Evolutionary conservation across 2,888 invertebrate species (phyloP), one percentile per base, ranked within the genome.

Genomic region (Kuschelorhynchus macadamiae): DNA sequence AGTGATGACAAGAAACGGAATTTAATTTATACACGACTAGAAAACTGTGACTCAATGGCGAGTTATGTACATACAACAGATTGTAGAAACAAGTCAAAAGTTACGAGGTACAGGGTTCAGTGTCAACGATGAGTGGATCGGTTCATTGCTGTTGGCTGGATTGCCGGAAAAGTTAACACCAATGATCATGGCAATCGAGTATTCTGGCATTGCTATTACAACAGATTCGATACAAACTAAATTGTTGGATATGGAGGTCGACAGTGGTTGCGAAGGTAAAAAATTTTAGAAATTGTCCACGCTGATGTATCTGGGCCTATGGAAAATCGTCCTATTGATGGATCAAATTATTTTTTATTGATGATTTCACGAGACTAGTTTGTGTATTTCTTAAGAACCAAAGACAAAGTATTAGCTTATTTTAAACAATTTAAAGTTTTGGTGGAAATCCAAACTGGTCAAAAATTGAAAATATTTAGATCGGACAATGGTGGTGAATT

Each of bases 311-410:
- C 74, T 39, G 49, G 21, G 7, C 52, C 16, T 9, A 52, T 52
- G 52, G 70, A 78, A 21, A 17, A 12, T n/a, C 9, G 17, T 52
- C 75, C 76, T 11, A 41, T 72, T 49, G 74, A 73, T 33, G 76
- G 74, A 5, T 65, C 73, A 1, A 73, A 61, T 47, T 80, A 77
- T 68, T 77, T 79, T 71, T 55, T 80, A 1, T 77, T 0, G 81
- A 81, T 75, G 80, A 82, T 65, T 71, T 65, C 47, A 78, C 71
- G 60, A n/a, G 61, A 30, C 55, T 61, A 52, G 14, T 16, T 18
- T 60, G 33, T 60, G 2, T 60, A 60, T 50, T 60, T 53, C 42
- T 53, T 9, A 20, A 46, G 25, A 61, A 46, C 12, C 33, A 18
- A 53, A 53, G 36, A 53, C 25, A 7, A 53, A 53, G 18, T 9